Conservation (phyloP, 1,140 invertebrate species). For the Drosophila nigrodunni region DNA sequence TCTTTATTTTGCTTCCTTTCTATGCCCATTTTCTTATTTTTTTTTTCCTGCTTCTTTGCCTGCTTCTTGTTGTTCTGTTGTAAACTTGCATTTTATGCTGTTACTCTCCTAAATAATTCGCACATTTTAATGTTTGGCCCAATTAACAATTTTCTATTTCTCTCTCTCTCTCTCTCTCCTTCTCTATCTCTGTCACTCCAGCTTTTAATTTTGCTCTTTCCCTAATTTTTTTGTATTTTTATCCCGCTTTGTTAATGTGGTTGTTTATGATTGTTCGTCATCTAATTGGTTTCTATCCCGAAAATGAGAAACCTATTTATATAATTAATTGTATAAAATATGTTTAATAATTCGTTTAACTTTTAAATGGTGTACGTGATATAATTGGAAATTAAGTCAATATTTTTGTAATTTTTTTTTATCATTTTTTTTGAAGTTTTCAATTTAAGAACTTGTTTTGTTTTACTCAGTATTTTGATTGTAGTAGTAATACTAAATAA, state of each 20-base stretch:
- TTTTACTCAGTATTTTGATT: too few relatives aligned
- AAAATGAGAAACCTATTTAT: slow-evolving; percentile 17
- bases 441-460: too few relatives aligned
- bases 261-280: slow-evolving; percentile 36
- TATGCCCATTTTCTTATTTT: background rate
- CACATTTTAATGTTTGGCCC: slow-evolving; percentile 55
- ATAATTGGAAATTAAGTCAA: too few relatives aligned
- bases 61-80: background rate
- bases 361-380: background rate
- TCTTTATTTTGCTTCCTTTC: background rate
- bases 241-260: slow-evolving; percentile 27
- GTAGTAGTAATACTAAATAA: too few relatives aligned
- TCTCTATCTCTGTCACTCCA: background rate
- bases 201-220: background rate
- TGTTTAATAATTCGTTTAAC: slow-evolving; percentile 10
- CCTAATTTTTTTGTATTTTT: background rate
- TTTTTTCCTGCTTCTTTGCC: background rate
- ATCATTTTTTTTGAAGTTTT: too few relatives aligned
- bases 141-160: slow-evolving; percentile 35
- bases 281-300: slow-evolving; percentile 32
- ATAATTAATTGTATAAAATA: slow-evolving; percentile 26
- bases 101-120: slow-evolving; percentile 48
- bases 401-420: too few relatives aligned
- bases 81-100: slow-evolving; percentile 38
- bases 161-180: background rate